Conservation (phyloP, 2,888 invertebrate genomes). For the Drosophila infuscata region DNA sequence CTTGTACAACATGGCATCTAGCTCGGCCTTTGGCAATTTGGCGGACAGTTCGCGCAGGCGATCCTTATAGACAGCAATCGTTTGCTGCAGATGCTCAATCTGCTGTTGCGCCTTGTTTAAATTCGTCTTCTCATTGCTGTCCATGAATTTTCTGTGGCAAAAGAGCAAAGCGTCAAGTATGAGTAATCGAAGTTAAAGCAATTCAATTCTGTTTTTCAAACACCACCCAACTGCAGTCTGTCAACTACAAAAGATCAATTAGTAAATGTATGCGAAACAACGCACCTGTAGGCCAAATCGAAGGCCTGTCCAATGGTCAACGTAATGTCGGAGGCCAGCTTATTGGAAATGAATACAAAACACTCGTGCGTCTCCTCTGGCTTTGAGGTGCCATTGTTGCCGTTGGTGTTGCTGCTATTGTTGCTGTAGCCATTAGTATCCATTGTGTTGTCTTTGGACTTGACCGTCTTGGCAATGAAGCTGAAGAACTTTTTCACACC, state of each 20-base stretch:
- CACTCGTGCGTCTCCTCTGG: slow-evolving; percentile 94
- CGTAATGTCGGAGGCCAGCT: slow-evolving; percentile 98
- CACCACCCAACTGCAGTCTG: background rate
- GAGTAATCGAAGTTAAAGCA: background rate
- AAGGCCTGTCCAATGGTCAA: slow-evolving; percentile 99
- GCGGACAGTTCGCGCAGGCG: slow-evolving; percentile 89
- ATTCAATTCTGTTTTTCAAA: background rate
- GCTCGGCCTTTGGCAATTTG: slow-evolving; percentile 83
- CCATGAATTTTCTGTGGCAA: slow-evolving; percentile 91
- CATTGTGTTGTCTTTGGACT: slow-evolving; percentile 56
- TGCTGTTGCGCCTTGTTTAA: slow-evolving; percentile 94
- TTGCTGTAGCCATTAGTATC: slow-evolving; percentile 54
- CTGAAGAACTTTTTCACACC: slow-evolving; percentile 97
- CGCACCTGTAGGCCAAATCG: slow-evolving; percentile 95
- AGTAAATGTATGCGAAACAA: slow-evolving; percentile 1
- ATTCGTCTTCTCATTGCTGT: slow-evolving; percentile 96
- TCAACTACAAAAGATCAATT: background rate
- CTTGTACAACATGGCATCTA: slow-evolving; percentile 86
- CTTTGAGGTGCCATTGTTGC: slow-evolving; percentile 53
- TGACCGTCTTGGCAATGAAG: slow-evolving; percentile 84
- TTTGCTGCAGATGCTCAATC: slow-evolving; percentile 94
- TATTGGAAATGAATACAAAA: slow-evolving; percentile 98
- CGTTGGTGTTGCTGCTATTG: slow-evolving; percentile 28
- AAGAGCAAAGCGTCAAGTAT: background rate
- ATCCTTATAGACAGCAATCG: slow-evolving; percentile 93